phyloP scores from a whole-genome alignment of 2,888 invertebrate genomes.

The Ornithoptera alexandrae region DNA sequence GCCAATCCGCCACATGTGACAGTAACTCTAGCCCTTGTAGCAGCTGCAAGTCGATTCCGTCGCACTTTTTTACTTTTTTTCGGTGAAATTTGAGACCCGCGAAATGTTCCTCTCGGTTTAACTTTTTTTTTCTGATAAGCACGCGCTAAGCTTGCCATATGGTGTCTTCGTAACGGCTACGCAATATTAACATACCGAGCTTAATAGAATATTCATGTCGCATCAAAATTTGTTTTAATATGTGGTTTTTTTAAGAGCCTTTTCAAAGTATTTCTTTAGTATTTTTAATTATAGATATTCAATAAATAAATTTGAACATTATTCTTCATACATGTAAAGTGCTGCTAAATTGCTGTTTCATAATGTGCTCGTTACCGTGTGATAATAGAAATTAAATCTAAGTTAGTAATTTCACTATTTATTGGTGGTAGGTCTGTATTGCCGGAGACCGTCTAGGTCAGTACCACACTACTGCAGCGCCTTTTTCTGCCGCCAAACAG shows the following conservation, averaged over 20 bases:
- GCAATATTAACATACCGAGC: neutral
- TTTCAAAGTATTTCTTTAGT: neutral
- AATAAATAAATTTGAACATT: neutral
- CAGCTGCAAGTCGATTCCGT: conserved; percentile 61
- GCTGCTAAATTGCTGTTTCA: no score
- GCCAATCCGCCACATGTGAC: conserved; percentile 48
- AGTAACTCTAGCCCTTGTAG: conserved; percentile 67
- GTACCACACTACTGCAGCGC: no score
- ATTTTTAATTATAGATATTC: neutral
- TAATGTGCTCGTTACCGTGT: no score
- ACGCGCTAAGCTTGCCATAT: conserved; percentile 74
- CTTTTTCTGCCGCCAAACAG: no score
- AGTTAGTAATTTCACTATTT: no score
- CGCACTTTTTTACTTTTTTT: conserved; percentile 57
- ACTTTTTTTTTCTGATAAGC: conserved; percentile 48
- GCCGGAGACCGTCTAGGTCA: no score
- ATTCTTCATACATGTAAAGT: no score
- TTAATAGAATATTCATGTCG: conserved; percentile 3
- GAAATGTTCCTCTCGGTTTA: conserved; percentile 52
- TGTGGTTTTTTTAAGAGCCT: neutral
- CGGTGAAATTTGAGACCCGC: conserved; percentile 67
- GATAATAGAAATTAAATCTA: no score
- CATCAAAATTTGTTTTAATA: neutral
- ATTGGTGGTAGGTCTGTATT: no score
- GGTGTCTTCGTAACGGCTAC: conserved; percentile 37